Conservation (phyloP, 1,140 invertebrate species). For the Euglossa dilemma region DNA sequence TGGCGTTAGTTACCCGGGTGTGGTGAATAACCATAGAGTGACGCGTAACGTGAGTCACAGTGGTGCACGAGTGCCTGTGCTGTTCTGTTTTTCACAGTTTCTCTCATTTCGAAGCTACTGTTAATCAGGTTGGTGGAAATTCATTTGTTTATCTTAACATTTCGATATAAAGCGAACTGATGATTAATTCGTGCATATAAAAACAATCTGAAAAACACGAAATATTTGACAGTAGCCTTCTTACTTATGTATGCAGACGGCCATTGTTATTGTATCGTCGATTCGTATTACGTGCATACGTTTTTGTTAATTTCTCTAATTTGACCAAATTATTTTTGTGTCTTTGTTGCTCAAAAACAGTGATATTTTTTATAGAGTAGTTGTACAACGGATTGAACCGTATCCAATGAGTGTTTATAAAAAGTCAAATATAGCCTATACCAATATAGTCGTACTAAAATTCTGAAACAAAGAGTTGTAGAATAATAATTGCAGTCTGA, state of each 20-base stretch:
- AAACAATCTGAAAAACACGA: background rate
- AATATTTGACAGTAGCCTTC: constrained; percentile 43
- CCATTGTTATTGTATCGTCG: constrained; percentile 54
- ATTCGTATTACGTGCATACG: constrained; percentile 5
- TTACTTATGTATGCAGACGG: constrained; percentile 6
- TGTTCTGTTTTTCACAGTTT: constrained; percentile 23
- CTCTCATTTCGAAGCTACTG: constrained; percentile 5
- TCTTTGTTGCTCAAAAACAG: background rate
- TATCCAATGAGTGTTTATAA: background rate
- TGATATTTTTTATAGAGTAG: background rate
- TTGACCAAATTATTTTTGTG: background rate
- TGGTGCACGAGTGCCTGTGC: constrained; percentile 17
- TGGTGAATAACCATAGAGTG: constrained; percentile 69
- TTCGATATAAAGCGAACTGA: background rate
- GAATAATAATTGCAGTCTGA: background rate
- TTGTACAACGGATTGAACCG: background rate
- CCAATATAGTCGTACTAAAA: constrained; percentile 16
- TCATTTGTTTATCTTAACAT: background rate
- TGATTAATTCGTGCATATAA: background rate
- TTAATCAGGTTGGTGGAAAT: constrained; percentile 41
- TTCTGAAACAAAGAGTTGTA: constrained; percentile 19
- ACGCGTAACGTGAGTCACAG: constrained; percentile 70
- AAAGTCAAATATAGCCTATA: constrained; percentile 35
- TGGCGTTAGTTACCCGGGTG: constrained; percentile 60
- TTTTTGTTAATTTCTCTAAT: background rate